Base-by-base conservation (phyloP, 2,888 invertebrate species). In the Hirudinaria manillensis region DNA sequence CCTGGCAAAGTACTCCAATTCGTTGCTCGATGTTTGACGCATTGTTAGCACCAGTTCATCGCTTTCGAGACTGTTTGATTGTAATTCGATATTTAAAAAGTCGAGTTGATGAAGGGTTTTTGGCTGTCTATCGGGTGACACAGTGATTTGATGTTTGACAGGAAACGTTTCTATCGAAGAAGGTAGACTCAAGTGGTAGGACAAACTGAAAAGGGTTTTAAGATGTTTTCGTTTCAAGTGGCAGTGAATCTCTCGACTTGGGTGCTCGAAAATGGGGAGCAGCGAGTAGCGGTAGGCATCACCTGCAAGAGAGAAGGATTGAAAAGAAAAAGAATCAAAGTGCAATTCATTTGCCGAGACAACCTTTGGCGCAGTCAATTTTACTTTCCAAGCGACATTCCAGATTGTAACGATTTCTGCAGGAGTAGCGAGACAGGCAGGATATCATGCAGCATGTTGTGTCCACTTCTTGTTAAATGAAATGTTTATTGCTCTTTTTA, bases 241-340 rank as follows among this genome's bases (percentile, higher is more conserved):
- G 72, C 84, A 84, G 75, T 81, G 79, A 74, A 83, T 83, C 75
- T 81, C 79, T 32, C 79, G 77, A 21, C 77, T 74, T 53, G 83
- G 80, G 45, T 78, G 80, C 36, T 80, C 77, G 78, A 81, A 83
- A 21, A 81, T 76, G 2, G 83, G 83, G 77, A 81, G 80, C 55
- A 84, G 77, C 13, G 81, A 80, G 79, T 82, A 83, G 61, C 81
- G 79, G 67, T 82, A 80, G 0, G 83, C 79, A 72, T 82, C 82
- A 56, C 82, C 83, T 82, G 61, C 24, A 29, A 61, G 61, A 61
- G n/a, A 10, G 24, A 61, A 61, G 24, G 21, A 16, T 61, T 61
- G 61, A 61, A 61, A 61, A 53, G 53, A 21, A 56, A 61, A 61
- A 61, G 24, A 16, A 61, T 61, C 29, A 13, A 45, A 56, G 27